Conservation (phyloP, 2,797 vertebrate species). For the Mormyrus hasselquistii region DNA sequence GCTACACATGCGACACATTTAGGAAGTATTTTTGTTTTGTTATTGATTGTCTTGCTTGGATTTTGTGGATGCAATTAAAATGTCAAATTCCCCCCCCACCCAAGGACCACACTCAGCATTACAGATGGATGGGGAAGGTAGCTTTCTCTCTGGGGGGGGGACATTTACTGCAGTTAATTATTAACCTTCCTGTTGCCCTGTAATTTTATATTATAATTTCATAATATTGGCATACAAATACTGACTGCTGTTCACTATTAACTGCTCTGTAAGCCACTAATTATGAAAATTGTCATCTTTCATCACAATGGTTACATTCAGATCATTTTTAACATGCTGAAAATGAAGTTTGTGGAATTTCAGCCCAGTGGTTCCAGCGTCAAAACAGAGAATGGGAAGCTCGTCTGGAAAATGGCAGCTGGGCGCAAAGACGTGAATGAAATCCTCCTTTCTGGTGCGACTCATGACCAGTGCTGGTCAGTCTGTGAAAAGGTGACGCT, state of each 20-base stretch:
- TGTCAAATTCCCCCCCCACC: not conserved
- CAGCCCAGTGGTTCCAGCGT: not conserved
- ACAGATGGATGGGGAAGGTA: too few relatives aligned
- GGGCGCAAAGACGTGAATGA: conserved; percentile 31
- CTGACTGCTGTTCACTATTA: not conserved
- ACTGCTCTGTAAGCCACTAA: not conserved
- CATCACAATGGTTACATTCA: not conserved
- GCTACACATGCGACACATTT: conserved; percentile 13
- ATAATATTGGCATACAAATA: not conserved
- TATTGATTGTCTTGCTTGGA: not conserved
- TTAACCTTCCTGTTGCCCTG: not conserved
- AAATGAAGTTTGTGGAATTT: not conserved
- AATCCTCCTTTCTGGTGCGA: not conserved
- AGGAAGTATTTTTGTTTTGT: conserved; percentile 18
- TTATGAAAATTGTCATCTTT: not conserved
- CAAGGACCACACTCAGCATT: not conserved
- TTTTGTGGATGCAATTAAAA: conserved; percentile 20
- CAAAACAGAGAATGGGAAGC: not conserved
- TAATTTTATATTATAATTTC: not conserved
- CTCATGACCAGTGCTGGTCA: not conserved
- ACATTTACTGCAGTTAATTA: not conserved
- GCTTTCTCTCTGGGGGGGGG: not conserved
- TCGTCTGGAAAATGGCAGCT: not conserved
- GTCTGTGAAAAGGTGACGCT: conserved; percentile 21
- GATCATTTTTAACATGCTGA: not conserved